Base-by-base conservation (phyloP, 30 jellyfish, hydroid and myxozoan species). In the Chrysaora quinquecirrha region DNA sequence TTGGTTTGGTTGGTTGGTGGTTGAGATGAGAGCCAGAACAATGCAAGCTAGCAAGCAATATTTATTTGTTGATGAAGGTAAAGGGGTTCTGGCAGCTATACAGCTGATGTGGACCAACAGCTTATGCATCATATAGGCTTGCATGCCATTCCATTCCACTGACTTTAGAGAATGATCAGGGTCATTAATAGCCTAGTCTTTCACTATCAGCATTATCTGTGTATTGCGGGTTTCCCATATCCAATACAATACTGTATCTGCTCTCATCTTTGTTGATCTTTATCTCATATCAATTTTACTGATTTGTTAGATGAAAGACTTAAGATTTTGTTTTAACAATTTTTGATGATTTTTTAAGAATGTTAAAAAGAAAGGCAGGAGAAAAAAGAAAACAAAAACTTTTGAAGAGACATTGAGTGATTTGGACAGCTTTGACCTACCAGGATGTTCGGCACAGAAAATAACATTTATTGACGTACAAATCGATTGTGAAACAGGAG, bases 91-190 rank as follows among this genome's bases (percentile, higher is more conserved):
- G 54, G 54, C 54, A 38, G 54, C 54, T 38, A 38, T 38, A 38
- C 54, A 38, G 54, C 54, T 38, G 54, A 38, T 14, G 54, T 38
- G 54, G 54, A 38, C 54, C 54, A 38, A 38, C 54, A 38, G n/a
- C 54, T 38, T 38, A 38, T 38, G 54, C 54, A 38, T 38, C 54
- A 38, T 38, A 14, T 38, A 38, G 54, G 54, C 54, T 14, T 38
- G 54, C 54, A 38, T 38, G 54, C 54, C 54, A 38, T 38, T n/a
- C n/a, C n/a, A n/a, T n/a, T 38, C 54, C 54, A 38, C 54, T 38
- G 54, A 38, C 54, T 38, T 38, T 38, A 38, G 54, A 38, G 54
- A 38, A 38, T 6, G 54, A 38, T 38, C 14, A 38, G 54, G 54
- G 54, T 38, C 14, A 38, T 6, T 14, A n/a, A 6, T 38, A 38